Base-by-base conservation (phyloP, 2,888 invertebrate genomes). In the Polydesmus complanatus region DNA sequence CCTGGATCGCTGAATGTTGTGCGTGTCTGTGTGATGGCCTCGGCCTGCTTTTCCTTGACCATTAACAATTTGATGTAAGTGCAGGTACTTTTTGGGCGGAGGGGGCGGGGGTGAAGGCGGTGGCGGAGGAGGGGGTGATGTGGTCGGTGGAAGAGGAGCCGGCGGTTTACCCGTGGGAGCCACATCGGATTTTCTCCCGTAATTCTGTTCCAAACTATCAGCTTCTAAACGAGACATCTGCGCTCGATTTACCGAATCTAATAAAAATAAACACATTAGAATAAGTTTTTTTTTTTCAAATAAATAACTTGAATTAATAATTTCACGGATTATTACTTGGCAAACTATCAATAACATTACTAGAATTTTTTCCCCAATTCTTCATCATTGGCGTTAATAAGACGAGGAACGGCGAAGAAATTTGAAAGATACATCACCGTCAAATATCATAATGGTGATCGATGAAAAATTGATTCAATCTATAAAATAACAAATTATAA, bases 121-220 rank as follows among this genome's bases (percentile, higher is more conserved):
- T 37, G 47, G 22, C 25, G 48, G 61, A 37, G 48, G 22, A 47
- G 19, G 19, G 8, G 47, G 22, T 48, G 48, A 25, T 57, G 57
- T 25, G 1, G 57, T 49, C 11, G 57, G 23, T 3, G 50, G 37
- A 19, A 47, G 47, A 19, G 53, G 53, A 5, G 59, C 27, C 25
- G 59, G 51, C 1, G 61, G 54, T 11, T 57, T 57, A 26, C 27
- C 26, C 5, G 8, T 37, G 2, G 21, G 21, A 14, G 23, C 11
- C 1, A 48, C 27, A 25, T 58, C 61, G 19, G 48, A n/a, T 48
- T 61, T 58, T 18, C 54, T 27, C 8, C 58, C 58, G 48, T 58
- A 58, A 26, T 50, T n/a, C 1, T 57, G 58, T 22, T 61, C 61
- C 54, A 61, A 54, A 57, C 61, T 61, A 54, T 61, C 61, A n/a